Percentiles rank a stretch among this genome's conserved stretches.
phyloP scores from a whole-genome alignment of 2,113 vertebrate species.

The Gallinago undulata region DNA sequence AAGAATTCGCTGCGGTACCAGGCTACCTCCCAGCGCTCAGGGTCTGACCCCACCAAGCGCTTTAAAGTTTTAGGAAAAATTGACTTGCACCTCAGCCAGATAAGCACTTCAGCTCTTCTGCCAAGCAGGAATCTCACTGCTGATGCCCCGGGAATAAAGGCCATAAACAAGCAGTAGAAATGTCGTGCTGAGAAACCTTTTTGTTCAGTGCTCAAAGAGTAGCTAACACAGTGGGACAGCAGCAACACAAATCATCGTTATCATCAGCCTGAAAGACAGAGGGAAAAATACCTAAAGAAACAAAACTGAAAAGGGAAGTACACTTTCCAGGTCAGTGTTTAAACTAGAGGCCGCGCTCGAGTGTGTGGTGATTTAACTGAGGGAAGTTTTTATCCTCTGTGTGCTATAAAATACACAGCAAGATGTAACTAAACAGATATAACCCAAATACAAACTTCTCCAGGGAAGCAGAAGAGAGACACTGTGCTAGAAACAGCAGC shows the following conservation, averaged over 20 bases:
- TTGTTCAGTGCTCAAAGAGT: background rate
- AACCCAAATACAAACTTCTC: background rate
- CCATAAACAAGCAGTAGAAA: conserved; percentile 31
- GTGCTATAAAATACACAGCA: background rate
- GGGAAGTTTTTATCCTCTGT: background rate
- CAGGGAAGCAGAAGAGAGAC: background rate
- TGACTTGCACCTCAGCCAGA: background rate
- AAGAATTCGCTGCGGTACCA: background rate
- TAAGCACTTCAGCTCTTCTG: background rate
- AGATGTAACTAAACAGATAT: background rate
- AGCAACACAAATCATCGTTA: conserved; percentile 35
- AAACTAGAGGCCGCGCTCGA: background rate
- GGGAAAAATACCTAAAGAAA: conserved; percentile 18
- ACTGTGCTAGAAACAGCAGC: background rate
- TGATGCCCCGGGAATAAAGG: background rate
- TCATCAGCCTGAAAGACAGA: conserved; percentile 20
- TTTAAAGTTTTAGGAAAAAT: conserved; percentile 20
- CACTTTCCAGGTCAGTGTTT: conserved; percentile 3
- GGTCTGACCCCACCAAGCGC: background rate
- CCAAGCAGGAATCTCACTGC: background rate
- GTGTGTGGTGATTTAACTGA: background rate
- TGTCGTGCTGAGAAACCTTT: conserved; percentile 14
- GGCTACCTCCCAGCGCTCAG: background rate
- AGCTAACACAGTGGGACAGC: background rate
- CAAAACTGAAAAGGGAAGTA: background rate